Percentiles rank a stretch among this genome's conserved stretches.
Evolutionary conservation across 2,888 invertebrate genomes (phyloP).

Genomic region (Amiota communis): DNA sequence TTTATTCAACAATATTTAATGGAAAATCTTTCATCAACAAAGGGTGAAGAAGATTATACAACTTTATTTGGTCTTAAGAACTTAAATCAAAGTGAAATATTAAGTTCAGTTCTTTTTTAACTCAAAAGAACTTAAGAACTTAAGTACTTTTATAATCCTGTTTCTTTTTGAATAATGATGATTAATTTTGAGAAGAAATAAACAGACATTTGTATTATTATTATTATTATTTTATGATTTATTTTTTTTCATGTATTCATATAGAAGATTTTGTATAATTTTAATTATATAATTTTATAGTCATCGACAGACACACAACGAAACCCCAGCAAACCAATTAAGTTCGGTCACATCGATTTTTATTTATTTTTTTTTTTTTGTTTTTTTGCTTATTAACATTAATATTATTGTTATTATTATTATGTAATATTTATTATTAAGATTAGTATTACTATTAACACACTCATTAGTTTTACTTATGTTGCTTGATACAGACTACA

Average conservation of each 20-base stretch:
- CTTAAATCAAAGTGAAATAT: too few species aligned
- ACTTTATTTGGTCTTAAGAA: too few species aligned
- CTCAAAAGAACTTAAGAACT: too few species aligned
- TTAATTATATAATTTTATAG: conserved; percentile 11
- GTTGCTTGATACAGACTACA: conserved; percentile 33
- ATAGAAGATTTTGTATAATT: conserved; percentile 26
- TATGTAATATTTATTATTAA: conserved; percentile 2
- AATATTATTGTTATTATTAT: conserved; percentile 38
- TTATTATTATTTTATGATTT: conserved; percentile 17
- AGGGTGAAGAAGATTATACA: too few species aligned
- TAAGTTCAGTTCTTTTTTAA: too few species aligned
- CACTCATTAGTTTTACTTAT: conserved; percentile 64
- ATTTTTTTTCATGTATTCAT: conserved; percentile 22
- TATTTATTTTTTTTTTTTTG: conserved; percentile 53
- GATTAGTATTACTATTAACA: conserved; percentile 57
- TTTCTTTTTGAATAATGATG: too few species aligned
- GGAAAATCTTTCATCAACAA: too few species aligned
- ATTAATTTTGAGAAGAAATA: too few species aligned
- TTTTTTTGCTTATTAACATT: conserved; percentile 53
- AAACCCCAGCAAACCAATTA: neutral
- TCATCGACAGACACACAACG: conserved; percentile 19
- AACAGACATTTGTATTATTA: too few species aligned
- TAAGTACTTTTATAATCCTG: too few species aligned
- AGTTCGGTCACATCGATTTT: conserved; percentile 18
- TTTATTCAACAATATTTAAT: too few species aligned